Base-by-base conservation (phyloP, 2,113 vertebrate genomes). In the Brachyhypopomus occidentalis region DNA sequence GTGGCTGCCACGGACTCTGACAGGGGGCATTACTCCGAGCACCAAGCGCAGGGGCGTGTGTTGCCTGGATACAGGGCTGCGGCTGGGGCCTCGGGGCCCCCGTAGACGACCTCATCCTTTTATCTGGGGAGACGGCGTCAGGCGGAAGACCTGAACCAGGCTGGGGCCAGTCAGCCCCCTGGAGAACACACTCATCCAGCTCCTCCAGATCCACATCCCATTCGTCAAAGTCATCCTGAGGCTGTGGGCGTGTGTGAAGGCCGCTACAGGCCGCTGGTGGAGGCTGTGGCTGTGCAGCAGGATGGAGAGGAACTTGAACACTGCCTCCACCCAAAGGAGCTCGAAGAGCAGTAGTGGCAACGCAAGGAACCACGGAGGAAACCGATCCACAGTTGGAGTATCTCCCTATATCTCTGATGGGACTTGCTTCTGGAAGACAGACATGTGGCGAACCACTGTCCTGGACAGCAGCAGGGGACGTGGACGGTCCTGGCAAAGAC, bases 151-250 rank as follows among this genome's bases (percentile, higher is more conserved):
- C 4, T 64, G 80, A 23, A n/a, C 81, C 59, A 52, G 81, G 41
- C 20, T 78, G 78, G 17, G 52, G 69, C 16, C 48, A 66, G 3
- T 66, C 60, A 11, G 38, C 81, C 30, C 78, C 62, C 48, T 84
- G 88, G 30, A 75, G n/a, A 25, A 90, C 86, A 25, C 76, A 84
- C 52, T 92, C 90, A n/a, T 94, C 92, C 79, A 94, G 78, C 75
- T 94, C 94, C 20, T 91, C 90, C 70, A 94, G 84, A 87, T 94
- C 92, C 14, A 94, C 72, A 73, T 94, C 94, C 92, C 92, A 94
- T 8, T 94, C 93, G 38, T 94, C 94, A 82, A 94, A 94, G 23
- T 93, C 93, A 86, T 94, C 94, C 79, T 77, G 87, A 67, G 75
- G 52, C 23, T 1, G 63, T 6, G 36, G 8, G 48, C 89, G 75